Evolutionary conservation across 2,113 vertebrate genomes (phyloP).

Genomic region (Grammomys surdaster): DNA sequence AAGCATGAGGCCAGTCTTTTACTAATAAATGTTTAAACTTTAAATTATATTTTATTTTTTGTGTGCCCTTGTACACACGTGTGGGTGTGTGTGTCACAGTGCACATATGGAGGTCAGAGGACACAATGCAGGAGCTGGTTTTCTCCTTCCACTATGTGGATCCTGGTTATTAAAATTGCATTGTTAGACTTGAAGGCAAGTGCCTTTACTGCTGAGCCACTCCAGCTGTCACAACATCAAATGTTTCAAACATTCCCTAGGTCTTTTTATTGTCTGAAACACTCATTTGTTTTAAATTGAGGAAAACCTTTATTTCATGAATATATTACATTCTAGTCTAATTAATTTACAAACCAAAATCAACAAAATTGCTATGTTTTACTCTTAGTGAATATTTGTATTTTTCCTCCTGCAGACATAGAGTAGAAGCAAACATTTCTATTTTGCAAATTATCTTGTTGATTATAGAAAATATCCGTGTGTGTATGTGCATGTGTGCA

Average conservation of each 20-base stretch:
- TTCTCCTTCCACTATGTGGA: neutral
- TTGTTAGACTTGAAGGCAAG: neutral
- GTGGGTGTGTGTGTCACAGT: too few relatives aligned
- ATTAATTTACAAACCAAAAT: constrained; percentile 25
- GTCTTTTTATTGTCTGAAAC: neutral
- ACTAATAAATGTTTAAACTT: neutral
- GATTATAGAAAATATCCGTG: neutral
- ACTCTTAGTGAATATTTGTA: neutral
- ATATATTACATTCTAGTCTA: constrained; percentile 31
- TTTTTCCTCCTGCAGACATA: neutral
- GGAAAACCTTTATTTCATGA: constrained; percentile 22
- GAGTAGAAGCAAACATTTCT: neutral
- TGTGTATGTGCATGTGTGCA: neutral
- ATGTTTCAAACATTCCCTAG: constrained; percentile 14
- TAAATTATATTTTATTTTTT: neutral
- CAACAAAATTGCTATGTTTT: constrained; percentile 19
- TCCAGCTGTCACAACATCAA: neutral
- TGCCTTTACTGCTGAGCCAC: too few relatives aligned
- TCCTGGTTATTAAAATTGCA: neutral
- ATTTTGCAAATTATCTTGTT: neutral
- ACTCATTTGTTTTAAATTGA: neutral
- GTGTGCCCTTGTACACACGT: neutral
- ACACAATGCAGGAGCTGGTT: too few relatives aligned
- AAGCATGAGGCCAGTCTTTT: constrained; percentile 6
- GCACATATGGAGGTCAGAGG: too few relatives aligned